phyloP scores from a whole-genome alignment of 35 echinoderm and acorn worm genomes.

The Apostichopus parvimensis region DNA sequence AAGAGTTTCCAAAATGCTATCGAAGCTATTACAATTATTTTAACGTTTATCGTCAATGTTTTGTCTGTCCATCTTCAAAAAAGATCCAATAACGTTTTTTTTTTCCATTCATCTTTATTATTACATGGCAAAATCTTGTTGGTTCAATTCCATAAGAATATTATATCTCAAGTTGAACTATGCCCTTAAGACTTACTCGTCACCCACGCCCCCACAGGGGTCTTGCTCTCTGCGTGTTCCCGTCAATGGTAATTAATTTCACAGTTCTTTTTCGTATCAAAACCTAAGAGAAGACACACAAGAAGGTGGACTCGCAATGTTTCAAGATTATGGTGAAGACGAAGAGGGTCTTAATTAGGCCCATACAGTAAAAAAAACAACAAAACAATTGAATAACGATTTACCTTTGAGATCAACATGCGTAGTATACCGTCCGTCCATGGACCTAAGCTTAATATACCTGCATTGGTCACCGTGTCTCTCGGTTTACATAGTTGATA shows the following conservation, averaged over 20 bases:
- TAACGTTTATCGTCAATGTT: no score
- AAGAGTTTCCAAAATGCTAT: no score
- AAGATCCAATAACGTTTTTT: neutral
- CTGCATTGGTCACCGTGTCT: no score
- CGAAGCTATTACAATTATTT: no score
- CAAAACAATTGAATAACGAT: no score
- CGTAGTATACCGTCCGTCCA: no score
- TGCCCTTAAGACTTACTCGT: neutral
- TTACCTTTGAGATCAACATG: no score
- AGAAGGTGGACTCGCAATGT: neutral
- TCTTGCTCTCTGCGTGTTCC: neutral
- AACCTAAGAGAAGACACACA: neutral
- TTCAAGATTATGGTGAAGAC: neutral
- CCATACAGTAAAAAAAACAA: neutral
- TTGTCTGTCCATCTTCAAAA: neutral
- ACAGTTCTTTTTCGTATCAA: neutral
- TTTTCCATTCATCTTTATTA: neutral
- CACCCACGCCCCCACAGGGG: constrained; percentile 29
- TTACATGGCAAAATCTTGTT: neutral
- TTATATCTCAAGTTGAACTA: neutral
- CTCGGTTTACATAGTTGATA: no score
- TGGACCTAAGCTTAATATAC: no score
- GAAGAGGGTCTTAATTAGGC: neutral
- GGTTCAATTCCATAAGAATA: neutral
- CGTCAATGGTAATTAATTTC: constrained; percentile 27